Evolutionary conservation across 1,140 invertebrate genomes (phyloP).

Genomic region (Zaprionus inermis): DNA sequence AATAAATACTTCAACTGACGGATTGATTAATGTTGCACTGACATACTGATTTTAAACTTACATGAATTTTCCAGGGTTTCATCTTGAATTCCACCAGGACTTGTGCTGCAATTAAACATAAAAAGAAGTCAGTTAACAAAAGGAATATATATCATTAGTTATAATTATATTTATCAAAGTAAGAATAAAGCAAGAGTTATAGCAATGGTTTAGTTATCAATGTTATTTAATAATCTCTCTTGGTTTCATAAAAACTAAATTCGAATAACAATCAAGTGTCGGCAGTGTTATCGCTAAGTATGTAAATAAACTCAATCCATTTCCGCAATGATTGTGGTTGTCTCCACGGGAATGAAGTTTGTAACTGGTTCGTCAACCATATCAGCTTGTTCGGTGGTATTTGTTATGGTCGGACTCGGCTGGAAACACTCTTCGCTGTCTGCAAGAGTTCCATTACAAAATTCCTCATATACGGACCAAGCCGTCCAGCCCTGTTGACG

Average conservation of each 20-base stretch:
- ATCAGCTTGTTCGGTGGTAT: slow-evolving; percentile 4
- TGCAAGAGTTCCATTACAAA: slow-evolving; percentile 81
- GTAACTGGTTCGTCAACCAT: slow-evolving; percentile 7
- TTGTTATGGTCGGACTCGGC: neutral
- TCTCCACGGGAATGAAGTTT: neutral
- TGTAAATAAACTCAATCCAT: slow-evolving; percentile 28
- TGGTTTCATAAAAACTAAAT: slow-evolving; percentile 11
- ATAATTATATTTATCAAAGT: neutral
- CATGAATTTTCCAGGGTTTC: slow-evolving; percentile 85
- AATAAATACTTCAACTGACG: no score
- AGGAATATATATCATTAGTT: neutral
- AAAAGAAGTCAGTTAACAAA: slow-evolving; percentile 52
- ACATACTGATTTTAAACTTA: slow-evolving; percentile 44
- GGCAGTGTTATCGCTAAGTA: slow-evolving; percentile 27
- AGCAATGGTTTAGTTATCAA: neutral
- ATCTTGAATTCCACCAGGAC: slow-evolving; percentile 85
- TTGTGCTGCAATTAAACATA: slow-evolving; percentile 84
- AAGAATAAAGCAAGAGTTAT: neutral
- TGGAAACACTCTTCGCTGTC: slow-evolving; percentile 67
- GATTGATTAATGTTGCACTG: no score
- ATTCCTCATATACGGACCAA: slow-evolving; percentile 87
- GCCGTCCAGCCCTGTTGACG: slow-evolving; percentile 87
- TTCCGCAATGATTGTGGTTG: slow-evolving; percentile 22
- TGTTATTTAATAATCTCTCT: slow-evolving; percentile 1
- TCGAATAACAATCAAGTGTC: neutral